phyloP scores from a whole-genome alignment of 2,113 vertebrate species.

The Gorsachius goisagi region DNA sequence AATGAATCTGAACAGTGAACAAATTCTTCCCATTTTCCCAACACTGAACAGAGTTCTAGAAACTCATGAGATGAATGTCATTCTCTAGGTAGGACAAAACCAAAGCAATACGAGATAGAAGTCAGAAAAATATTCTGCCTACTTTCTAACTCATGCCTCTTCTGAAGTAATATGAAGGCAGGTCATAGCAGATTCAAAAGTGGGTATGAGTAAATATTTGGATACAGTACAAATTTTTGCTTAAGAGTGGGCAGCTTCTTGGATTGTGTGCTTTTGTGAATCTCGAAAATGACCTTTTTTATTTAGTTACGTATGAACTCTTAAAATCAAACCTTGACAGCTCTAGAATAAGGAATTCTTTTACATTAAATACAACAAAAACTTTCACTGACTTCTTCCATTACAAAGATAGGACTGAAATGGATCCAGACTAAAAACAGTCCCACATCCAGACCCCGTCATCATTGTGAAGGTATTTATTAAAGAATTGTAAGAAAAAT shows the following conservation, averaged over 20 bases:
- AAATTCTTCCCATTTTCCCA: background rate
- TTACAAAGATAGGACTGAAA: background rate
- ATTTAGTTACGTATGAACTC: background rate
- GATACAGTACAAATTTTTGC: background rate
- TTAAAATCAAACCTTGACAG: background rate
- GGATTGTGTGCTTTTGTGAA: background rate
- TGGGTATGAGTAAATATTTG: background rate
- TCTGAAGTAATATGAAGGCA: background rate
- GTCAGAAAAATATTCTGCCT: background rate
- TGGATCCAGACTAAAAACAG: background rate
- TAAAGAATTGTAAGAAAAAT: background rate
- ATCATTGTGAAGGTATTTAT: background rate
- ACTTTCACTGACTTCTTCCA: background rate
- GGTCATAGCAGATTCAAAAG: background rate
- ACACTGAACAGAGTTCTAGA: background rate
- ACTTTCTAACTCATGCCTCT: background rate
- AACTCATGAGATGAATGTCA: background rate
- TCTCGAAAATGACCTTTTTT: background rate
- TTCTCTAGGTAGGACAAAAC: background rate
- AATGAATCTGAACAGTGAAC: slow-evolving; percentile 4
- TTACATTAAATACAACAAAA: background rate
- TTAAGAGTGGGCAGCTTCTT: background rate
- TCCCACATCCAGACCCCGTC: background rate
- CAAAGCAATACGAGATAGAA: background rate
- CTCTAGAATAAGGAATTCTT: background rate